Evolutionary conservation across 2,888 invertebrate genomes (phyloP).

Genomic region (Epirrhoe tristata): DNA sequence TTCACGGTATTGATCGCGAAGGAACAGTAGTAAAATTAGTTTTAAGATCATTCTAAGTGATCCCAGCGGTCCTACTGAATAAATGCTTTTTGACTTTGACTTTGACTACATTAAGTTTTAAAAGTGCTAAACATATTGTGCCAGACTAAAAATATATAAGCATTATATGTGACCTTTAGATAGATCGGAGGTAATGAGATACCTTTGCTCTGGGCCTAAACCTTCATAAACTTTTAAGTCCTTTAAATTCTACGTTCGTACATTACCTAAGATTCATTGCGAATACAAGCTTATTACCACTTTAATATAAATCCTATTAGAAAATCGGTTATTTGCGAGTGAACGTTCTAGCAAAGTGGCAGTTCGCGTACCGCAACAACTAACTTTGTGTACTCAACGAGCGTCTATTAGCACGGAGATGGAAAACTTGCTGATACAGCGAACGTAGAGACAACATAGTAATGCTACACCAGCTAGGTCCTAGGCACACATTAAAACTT

Average conservation of each 20-base stretch:
- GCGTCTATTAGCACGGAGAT: constrained; percentile 34
- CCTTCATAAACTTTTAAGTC: background rate
- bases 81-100: no score
- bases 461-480: constrained; percentile 4
- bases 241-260: background rate
- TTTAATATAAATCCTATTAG: constrained; percentile 10
- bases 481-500: constrained; percentile 10
- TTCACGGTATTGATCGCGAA: no score
- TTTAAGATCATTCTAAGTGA: no score
- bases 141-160: no score
- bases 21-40: no score
- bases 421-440: constrained; percentile 30
- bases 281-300: background rate
- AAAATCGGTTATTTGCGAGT: constrained; percentile 16
- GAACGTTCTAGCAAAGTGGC: constrained; percentile 19
- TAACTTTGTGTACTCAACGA: constrained; percentile 26
- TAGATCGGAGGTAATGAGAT: background rate
- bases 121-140: no score
- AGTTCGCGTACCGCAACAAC: constrained; percentile 18
- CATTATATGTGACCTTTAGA: no score
- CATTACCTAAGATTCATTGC: background rate
- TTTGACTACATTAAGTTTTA: no score
- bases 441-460: constrained; percentile 14
- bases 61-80: no score
- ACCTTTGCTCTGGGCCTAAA: background rate